Conservation (phyloP, 2,113 vertebrate genomes). For the Fulmarus glacialis region DNA sequence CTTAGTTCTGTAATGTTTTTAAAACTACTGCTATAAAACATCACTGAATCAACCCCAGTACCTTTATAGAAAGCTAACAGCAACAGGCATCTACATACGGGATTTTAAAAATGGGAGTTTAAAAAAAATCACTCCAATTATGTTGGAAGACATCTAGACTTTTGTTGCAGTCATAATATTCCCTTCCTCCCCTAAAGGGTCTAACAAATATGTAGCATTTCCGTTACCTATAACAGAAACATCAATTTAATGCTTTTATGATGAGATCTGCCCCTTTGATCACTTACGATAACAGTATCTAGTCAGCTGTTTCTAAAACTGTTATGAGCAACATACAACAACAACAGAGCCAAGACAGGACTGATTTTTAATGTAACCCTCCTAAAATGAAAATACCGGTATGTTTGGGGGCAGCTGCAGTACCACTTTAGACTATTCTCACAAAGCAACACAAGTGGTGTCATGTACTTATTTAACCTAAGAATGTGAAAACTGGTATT, state of each 20-base stretch:
- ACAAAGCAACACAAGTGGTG: neutral
- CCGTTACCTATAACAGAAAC: neutral
- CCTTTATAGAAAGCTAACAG: neutral
- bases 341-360: neutral
- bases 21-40: neutral
- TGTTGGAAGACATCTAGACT: neutral
- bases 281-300: neutral
- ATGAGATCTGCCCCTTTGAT: neutral
- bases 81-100: neutral
- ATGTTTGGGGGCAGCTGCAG: neutral
- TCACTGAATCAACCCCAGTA: neutral
- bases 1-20: neutral
- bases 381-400: neutral
- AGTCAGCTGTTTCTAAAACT: neutral
- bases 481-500: neutral
- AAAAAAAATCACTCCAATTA: neutral
- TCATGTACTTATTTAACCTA: neutral
- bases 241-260: neutral
- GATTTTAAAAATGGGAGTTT: neutral
- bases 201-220: neutral
- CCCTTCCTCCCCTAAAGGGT: rapidly evolving
- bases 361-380: neutral
- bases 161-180: neutral
- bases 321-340: neutral
- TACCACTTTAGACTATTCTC: neutral